phyloP scores from a whole-genome alignment of 1,140 invertebrate genomes.

The Calliopsis andreniformis region DNA sequence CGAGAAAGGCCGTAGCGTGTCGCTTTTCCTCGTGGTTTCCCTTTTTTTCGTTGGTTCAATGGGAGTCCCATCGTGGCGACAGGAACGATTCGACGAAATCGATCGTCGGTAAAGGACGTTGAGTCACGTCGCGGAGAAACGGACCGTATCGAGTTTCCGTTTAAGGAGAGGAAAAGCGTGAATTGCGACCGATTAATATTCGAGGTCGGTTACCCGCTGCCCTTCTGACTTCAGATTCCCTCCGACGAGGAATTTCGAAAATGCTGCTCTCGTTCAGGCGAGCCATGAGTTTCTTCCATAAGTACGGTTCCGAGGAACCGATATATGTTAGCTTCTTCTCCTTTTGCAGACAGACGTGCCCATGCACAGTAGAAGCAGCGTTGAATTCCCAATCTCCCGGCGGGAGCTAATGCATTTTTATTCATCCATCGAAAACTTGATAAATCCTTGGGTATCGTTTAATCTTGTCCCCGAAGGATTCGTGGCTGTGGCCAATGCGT shows the following conservation, averaged over 20 bases:
- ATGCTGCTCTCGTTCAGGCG: too few relatives aligned
- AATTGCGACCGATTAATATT: not conserved
- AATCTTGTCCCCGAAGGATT: too few relatives aligned
- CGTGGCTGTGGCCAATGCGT: too few relatives aligned
- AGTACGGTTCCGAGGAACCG: too few relatives aligned
- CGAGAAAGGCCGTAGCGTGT: constrained; percentile 17
- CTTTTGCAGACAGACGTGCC: too few relatives aligned
- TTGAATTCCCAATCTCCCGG: too few relatives aligned
- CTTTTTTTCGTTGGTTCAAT: not conserved
- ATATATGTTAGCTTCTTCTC: too few relatives aligned
- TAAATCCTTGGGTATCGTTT: too few relatives aligned
- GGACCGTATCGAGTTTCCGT: constrained; percentile 1
- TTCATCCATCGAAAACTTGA: too few relatives aligned
- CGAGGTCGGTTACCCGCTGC: not conserved
- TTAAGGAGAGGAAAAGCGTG: constrained; percentile 12
- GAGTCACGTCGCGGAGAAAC: not conserved
- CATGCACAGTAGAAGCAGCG: too few relatives aligned
- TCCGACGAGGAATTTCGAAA: not conserved
- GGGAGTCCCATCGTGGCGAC: not conserved
- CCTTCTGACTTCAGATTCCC: not conserved
- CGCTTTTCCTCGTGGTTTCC: constrained; percentile 36
- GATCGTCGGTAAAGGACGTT: constrained; percentile 24
- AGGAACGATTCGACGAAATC: constrained; percentile 28
- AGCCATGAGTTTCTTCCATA: too few relatives aligned
- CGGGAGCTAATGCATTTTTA: too few relatives aligned